Evolutionary conservation across 2,797 vertebrate genomes (phyloP).

Genomic region (Botia kubotai): DNA sequence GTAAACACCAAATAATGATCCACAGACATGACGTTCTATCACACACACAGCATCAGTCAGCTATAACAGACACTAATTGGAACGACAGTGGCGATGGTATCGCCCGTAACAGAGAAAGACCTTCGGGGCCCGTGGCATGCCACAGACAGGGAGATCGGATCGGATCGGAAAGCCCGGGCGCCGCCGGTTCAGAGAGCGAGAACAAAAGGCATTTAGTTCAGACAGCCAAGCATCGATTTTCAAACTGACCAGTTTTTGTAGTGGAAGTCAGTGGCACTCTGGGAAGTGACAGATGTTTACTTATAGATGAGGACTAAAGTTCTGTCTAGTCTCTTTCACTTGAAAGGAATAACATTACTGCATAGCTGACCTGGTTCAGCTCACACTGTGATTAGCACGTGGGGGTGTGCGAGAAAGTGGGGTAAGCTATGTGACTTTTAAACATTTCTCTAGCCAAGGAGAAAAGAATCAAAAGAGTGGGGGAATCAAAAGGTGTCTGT

Average conservation of each 20-base stretch:
- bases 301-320: slow-evolving; percentile 31
- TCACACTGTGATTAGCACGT: slow-evolving; percentile 9
- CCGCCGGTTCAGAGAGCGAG: slow-evolving; percentile 15
- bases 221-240: slow-evolving; percentile 31
- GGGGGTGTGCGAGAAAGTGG: background rate
- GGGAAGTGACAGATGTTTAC: slow-evolving; percentile 30
- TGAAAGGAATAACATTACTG: slow-evolving; percentile 1
- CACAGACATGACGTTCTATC: background rate
- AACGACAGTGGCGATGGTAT: slow-evolving; percentile 17
- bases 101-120: slow-evolving; percentile 1
- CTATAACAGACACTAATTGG: background rate
- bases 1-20: slow-evolving; percentile 2
- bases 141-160: slow-evolving; percentile 1
- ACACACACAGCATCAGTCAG: slow-evolving; percentile 15
- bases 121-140: slow-evolving; percentile 1
- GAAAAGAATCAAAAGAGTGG: no score
- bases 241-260: slow-evolving; percentile 22
- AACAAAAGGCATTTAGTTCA: slow-evolving; percentile 38
- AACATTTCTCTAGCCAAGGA: no score
- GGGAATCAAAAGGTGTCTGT: no score
- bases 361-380: slow-evolving; percentile 24
- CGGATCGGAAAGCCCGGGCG: background rate
- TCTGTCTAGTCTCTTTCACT: slow-evolving; percentile 32
- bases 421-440: background rate
- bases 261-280: slow-evolving; percentile 13